Evolutionary conservation across 2,888 invertebrate species (phyloP).

Genomic region (Tubulanus polymorphus): DNA sequence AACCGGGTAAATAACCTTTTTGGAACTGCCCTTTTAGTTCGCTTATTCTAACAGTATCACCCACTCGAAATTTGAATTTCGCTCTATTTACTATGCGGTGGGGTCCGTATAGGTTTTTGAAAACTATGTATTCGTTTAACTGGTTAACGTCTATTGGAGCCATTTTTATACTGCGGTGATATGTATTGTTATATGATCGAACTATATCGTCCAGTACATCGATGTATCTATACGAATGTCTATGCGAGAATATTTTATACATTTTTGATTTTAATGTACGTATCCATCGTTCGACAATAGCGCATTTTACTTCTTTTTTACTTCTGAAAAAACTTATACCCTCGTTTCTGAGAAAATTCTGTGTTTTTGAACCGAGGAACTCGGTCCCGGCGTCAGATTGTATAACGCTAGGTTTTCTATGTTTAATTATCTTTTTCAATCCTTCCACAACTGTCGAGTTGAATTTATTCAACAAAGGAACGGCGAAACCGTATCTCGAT

Average conservation of each 20-base stretch:
- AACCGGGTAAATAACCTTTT: not conserved
- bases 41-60: not conserved
- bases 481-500: not conserved
- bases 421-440: not conserved
- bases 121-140: not conserved
- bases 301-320: not conserved
- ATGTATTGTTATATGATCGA: not conserved
- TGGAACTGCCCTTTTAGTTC: not conserved
- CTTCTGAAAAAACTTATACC: constrained; percentile 10
- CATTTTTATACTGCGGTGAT: not conserved
- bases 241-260: not conserved
- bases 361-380: not conserved
- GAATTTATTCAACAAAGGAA: not conserved
- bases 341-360: not conserved
- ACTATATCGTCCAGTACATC: not conserved
- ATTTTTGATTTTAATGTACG: not conserved
- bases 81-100: not conserved
- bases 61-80: not conserved
- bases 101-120: constrained; percentile 1
- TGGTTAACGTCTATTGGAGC: not conserved
- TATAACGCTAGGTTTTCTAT: not conserved
- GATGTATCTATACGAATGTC: not conserved
- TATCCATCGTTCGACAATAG: not conserved
- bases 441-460: not conserved
- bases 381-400: not conserved